These are phyloP conservation scores for Epicampocera succincta DNA, from an alignment of 2,888 invertebrate species.

Conservation along the genomic window DNA sequence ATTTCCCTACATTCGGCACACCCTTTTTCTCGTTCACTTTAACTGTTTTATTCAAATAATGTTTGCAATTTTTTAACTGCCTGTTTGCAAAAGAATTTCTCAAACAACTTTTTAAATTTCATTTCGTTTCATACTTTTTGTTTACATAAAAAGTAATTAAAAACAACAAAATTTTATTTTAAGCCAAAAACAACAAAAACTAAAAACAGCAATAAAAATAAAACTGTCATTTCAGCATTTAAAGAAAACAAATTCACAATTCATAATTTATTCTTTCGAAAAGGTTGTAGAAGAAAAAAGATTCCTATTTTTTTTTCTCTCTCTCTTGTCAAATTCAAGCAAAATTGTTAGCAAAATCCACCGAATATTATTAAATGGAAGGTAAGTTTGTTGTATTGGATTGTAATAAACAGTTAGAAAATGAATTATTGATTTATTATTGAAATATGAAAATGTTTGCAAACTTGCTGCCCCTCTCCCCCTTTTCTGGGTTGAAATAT, in stretches of 20 bases:
- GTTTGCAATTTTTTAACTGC: slow-evolving; percentile 6
- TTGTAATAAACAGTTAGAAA: background rate
- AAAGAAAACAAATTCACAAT: slow-evolving; percentile 22
- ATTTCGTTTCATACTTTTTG: slow-evolving; percentile 37
- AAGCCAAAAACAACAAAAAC: slow-evolving; percentile 12
- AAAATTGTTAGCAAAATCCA: background rate
- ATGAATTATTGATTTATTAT: slow-evolving; percentile 53
- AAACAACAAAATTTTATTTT: slow-evolving; percentile 30
- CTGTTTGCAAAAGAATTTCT: slow-evolving; percentile 31
- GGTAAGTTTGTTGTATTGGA: slow-evolving; percentile 38
- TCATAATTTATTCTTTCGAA: slow-evolving; percentile 12
- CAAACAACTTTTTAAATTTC: slow-evolving; percentile 53
- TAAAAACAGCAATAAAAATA: slow-evolving; percentile 28
- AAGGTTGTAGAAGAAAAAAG: slow-evolving; percentile 1
- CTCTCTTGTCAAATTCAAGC: background rate
- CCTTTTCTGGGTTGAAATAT: slow-evolving; percentile 12
- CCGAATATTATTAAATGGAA: slow-evolving; percentile 34
- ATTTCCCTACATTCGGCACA: too few species aligned
- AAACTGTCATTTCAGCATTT: slow-evolving; percentile 37
- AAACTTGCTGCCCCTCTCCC: too few species aligned
- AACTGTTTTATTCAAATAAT: slow-evolving; percentile 3
- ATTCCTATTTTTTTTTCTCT: background rate
- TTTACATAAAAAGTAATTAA: slow-evolving; percentile 55
- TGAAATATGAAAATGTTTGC: background rate
- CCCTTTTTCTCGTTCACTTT: slow-evolving; percentile 1